Conservation (phyloP, 2,797 vertebrate genomes). For the Hephaestus fuliginosus region DNA sequence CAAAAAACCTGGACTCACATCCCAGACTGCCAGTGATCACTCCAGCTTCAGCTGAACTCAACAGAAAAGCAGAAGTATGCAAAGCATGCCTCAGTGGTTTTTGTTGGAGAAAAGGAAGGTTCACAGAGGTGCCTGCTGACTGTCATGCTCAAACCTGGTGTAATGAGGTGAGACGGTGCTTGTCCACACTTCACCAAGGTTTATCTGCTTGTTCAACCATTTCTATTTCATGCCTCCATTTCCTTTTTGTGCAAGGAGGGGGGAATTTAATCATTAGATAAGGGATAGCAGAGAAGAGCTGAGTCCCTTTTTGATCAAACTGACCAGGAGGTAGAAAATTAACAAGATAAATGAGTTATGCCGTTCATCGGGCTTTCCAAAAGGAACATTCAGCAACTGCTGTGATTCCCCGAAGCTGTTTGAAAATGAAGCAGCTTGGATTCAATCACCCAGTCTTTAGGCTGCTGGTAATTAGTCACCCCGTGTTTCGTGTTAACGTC, state of each 20-base stretch:
- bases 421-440: too few species aligned
- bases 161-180: conserved; percentile 30
- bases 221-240: neutral
- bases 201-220: conserved; percentile 8
- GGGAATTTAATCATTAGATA: neutral
- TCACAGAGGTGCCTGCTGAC: conserved; percentile 1
- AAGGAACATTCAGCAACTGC: neutral
- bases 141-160: conserved; percentile 10
- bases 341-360: neutral
- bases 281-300: neutral
- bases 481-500: neutral
- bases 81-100: conserved; percentile 5
- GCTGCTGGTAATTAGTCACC: neutral
- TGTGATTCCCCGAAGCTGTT: too few species aligned
- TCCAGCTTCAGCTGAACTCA: too few species aligned
- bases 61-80: neutral
- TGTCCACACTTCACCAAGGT: conserved; percentile 11
- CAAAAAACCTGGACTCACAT: too few species aligned
- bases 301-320: neutral
- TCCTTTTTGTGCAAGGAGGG: neutral
- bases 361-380: neutral
- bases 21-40: too few species aligned
- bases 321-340: neutral
- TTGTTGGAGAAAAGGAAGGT: neutral
- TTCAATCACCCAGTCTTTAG: neutral